Base-by-base conservation (phyloP, 2,113 vertebrate species). In the Rutilus rutilus region DNA sequence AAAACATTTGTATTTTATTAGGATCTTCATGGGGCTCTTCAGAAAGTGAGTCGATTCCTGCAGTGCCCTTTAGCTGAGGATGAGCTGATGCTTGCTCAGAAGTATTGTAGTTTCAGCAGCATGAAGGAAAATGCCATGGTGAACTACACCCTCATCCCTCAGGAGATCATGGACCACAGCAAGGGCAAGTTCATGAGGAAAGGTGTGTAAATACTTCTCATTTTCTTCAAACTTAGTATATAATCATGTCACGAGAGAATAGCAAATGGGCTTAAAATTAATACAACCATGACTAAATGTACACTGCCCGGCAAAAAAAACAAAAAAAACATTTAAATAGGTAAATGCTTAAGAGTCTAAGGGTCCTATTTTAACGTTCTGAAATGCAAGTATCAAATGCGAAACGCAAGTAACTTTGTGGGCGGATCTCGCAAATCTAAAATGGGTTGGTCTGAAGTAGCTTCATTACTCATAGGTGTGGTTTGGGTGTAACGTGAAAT, bases 151-250 rank as follows among this genome's bases (percentile, higher is more conserved):
- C 94, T 95, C 0, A 27, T 97, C 23, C 54, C 95, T 6, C 0
- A 21, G 0, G 92, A 95, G n/a, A 94, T 97, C 89, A 89, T 97
- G 89, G 95, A 98, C 90, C 95, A 96, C 52, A 95, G 84, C 87
- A 94, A 93, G 85, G 93, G 96, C 14, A 54, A 87, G 83, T 98
- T 98, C 94, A 95, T 97, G 95, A 93, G 96, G 73, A 97, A 96
- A 93, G 97, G 97, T 97, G 73, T 57, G 90, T 1, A 0, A 69
- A 69, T 36, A 0, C 64, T 69, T 69, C 7, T 10, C 36, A 1
- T 69, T 36, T 69, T 15, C 27, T 67, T 67, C 15, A 67, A 33
- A 23, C 14, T 47, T 47, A 3, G 12, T 78, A 21, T 30, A 77
- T 21, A 77, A 57, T 36, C 27, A 57, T 19, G 21, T 57, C 3